Evolutionary conservation across 1,140 invertebrate genomes (phyloP), one percentile per base, ranked within the genome.

Genomic region (Camponotus floridanus): DNA sequence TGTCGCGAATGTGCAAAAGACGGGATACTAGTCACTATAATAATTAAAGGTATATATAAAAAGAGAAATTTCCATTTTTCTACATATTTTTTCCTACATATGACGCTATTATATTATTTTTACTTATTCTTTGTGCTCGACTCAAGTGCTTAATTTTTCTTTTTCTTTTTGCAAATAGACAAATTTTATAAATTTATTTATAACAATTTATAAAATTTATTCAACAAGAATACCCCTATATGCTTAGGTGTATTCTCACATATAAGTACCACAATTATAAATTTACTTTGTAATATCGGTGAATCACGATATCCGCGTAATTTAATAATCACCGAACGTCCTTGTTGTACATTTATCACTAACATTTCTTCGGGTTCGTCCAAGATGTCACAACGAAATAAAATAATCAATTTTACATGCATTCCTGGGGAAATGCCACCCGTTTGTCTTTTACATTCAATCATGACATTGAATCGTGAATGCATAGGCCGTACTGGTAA

Each of bases 401-500:
- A n/a, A 26, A 94, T 67, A 9, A 88, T 76, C 7, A 95, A 76
- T 76, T 86, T 91, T 3, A 88, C 9, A 7, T 79, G 62, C 90
- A 95, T 92, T 18, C 94, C 94, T 5, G 94, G 93, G 0, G 92
- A 90, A 18, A 95, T 65, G 89, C 64, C 36, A 64, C 59, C 1
- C 73, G 86, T 57, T 92, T 67, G 18, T 64, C 70, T 0, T 45
- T 64, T 45, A 6, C 80, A 79, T 64, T 92, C 64, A 4, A 93
- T 15, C 6, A 86, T 76, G 45, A 94, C 68, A 7, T 48, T 48
- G 39, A 93, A 93, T 31, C 88, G 81, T 2, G 91, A 92, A n/a
- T 76, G 74, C 8, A 45, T 71, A 3, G 87, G 76, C 78, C 85
- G 88, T 26, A 36, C 33, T 21, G 73, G 70, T 6, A 94, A 61